Percentiles rank a stretch among this genome's conserved stretches.
phyloP scores from a whole-genome alignment of 2,113 vertebrate species.

The Morone chrysops region DNA sequence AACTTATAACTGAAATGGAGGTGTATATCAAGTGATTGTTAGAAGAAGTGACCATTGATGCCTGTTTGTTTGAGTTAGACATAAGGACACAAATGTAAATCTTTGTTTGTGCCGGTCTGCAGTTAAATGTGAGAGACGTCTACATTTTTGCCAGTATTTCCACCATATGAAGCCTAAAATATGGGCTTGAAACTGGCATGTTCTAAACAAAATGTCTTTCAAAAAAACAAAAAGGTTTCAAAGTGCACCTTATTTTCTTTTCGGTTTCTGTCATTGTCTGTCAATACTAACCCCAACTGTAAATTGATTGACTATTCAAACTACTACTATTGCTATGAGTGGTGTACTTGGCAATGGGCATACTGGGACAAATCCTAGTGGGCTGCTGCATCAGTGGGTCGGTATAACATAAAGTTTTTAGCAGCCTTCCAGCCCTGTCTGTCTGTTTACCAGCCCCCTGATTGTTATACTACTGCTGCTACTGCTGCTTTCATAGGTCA shows the following conservation, averaged over 20 bases:
- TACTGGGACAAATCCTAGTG: too few species aligned
- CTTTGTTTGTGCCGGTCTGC: not conserved
- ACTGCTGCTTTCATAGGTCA: not conserved
- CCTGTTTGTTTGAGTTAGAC: not conserved
- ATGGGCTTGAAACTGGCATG: not conserved
- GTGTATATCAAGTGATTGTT: not conserved
- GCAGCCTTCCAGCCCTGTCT: too few species aligned
- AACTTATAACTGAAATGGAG: not conserved
- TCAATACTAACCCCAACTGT: not conserved
- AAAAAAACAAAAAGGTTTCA: not conserved
- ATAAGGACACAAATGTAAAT: not conserved
- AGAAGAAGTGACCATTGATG: not conserved
- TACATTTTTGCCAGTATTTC: not conserved
- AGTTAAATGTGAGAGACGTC: not conserved
- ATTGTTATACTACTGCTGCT: not conserved
- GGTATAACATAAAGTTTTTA: too few species aligned
- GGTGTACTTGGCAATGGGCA: too few species aligned
- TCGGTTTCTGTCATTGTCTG: not conserved
- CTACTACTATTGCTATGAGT: too few species aligned
- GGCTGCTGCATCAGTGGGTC: too few species aligned
- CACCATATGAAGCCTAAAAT: not conserved
- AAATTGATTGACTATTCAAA: not conserved
- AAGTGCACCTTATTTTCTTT: not conserved
- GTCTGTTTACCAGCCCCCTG: too few species aligned
- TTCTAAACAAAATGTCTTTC: not conserved